Evolutionary conservation across 2,888 invertebrate species (phyloP), one percentile per base, ranked within the genome.

Genomic region (Eupithecia tripunctaria): DNA sequence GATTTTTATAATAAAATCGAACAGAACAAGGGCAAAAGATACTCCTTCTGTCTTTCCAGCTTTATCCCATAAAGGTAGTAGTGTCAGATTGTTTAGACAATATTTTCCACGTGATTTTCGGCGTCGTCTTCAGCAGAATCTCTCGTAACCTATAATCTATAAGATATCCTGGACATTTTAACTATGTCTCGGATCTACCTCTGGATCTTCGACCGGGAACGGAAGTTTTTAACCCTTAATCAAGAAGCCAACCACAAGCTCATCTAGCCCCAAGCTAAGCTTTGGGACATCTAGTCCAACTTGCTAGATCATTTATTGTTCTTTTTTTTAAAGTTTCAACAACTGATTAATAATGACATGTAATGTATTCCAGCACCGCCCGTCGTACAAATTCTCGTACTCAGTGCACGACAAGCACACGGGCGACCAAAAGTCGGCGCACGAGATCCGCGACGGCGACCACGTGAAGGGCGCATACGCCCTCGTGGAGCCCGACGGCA

Each of bases 391-490:
- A 71, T 95, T 95, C 86, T 93, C 95, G 72, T 95, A 95, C 84
- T 94, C 95, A 25, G 95, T 95, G 66, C 88, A 93, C 69, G 96
- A 95, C 80, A 93, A 89, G 5, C 95, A 95, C 82, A 95, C 95
- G 12, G 95, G 95, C 21, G 95, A 95, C 89, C 91, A 94, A 82
- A 95, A 95, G 88, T 93, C 94, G 62, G 95, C 95, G 82, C 86
- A 91, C 51, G 95, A 96, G 87, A 87, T 88, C 78, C 91, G 95
- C 51, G 92, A 95, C 82, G 96, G 96, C 6, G 95, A 95, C 84
- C 91, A 90, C 70, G 96, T 96, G 75, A 94, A 91, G 82, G 96
- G 96, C 47, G 92, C 95, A 74, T 96, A 96, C 89, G 94, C 94
- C 73, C 91, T 96, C 43, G 94, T 95, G 76, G 95, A 96, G 81